Base-by-base conservation (phyloP, 2,888 invertebrate species). In the Ferdinandea cuprea region DNA sequence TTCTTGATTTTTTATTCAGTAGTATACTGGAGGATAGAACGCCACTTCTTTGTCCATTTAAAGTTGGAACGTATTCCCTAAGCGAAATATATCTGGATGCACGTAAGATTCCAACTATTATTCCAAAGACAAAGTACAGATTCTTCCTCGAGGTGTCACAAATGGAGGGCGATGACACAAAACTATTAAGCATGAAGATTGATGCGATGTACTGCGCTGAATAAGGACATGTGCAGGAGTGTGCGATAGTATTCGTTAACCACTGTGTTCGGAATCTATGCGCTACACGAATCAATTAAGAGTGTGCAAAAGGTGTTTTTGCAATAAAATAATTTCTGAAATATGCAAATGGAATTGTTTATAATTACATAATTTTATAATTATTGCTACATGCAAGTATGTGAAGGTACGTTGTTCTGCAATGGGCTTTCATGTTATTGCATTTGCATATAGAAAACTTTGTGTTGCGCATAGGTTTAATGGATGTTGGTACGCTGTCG, bases 371-470 rank as follows among this genome's bases (percentile, higher is more conserved):
- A 66, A 80, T 68, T 15, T 69, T 69, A 35, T 63, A 69, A 80
- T 74, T 74, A 69, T 56, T 28, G 37, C 17, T 44, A 58, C 83
- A 63, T 58, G 42, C 35, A 42, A 68, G 68, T 61, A 77, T 83
- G 83, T 83, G 50, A 83, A 83, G 83, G 83, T 83, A 83, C 83
- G 83, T 83, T 83, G 72, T 72, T 71, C 11, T 6, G 21, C 19
- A 19, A 40, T 61, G 40, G 15, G 35, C 48, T 44, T 58, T 15
- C 52, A 72, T 28, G 37, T 21, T 58, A 46, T 65, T 13, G 2
- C 17, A 72, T 78, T 78, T 78, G 78, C 77, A 78, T 83, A 44
- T 15, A 37, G 56, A 71, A 13, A 71, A 58, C 28, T 44, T 48
- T 68, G 61, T 7, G 46, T 15, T 56, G n/a, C 17, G 8, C 6